Conservation (phyloP, 2,888 invertebrate genomes). For the Diadegma fenestrale region DNA sequence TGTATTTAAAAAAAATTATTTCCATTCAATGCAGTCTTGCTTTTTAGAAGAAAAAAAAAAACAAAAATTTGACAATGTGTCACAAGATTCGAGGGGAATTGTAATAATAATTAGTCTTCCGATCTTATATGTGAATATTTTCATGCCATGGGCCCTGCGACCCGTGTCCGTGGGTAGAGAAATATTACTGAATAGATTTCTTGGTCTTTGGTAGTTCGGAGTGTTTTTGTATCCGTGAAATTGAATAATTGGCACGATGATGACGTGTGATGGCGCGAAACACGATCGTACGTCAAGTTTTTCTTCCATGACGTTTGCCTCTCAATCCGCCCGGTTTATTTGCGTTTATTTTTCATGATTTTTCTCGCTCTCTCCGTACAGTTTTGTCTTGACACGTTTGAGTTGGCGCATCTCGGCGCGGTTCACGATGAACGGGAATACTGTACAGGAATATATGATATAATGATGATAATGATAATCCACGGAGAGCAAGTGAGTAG, state of each 20-base stretch:
- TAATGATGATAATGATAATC: constrained; percentile 82
- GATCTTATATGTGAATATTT: too few relatives aligned
- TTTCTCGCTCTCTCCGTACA: background rate
- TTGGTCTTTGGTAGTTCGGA: too few relatives aligned
- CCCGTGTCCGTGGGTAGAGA: too few relatives aligned
- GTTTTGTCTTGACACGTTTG: constrained; percentile 33
- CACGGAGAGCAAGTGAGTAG: constrained; percentile 81
- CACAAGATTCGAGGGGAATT: too few relatives aligned
- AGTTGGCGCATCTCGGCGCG: too few relatives aligned
- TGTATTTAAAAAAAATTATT: too few relatives aligned
- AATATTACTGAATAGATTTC: too few relatives aligned
- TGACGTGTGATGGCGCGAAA: background rate
- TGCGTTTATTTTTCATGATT: background rate
- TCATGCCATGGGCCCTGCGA: too few relatives aligned
- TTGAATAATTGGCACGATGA: background rate
- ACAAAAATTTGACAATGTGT: too few relatives aligned
- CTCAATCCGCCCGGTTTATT: background rate
- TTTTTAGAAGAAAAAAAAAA: too few relatives aligned
- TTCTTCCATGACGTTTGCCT: background rate
- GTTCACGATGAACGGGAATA: background rate
- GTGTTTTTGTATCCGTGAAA: background rate
- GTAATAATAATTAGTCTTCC: too few relatives aligned
- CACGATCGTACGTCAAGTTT: constrained; percentile 3
- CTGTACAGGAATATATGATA: constrained; percentile 74
- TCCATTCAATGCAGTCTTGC: too few relatives aligned